Evolutionary conservation across 1,140 invertebrate genomes (phyloP).

Genomic region (Drosophila virilis): DNA sequence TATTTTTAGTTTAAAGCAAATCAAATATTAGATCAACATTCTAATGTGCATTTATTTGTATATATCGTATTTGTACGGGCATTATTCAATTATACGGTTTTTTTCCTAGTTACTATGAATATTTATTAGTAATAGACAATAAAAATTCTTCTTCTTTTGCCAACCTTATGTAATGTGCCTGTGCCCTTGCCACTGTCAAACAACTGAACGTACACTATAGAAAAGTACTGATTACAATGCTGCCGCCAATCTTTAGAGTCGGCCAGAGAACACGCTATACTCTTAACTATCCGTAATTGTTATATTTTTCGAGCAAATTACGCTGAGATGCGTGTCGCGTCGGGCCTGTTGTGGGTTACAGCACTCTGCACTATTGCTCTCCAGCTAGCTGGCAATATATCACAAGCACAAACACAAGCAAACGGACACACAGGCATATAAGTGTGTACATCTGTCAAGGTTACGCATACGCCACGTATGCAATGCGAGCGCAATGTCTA

Average conservation of each 20-base stretch:
- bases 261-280: slow-evolving; percentile 44
- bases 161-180: slow-evolving; percentile 4
- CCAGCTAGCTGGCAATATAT: slow-evolving; percentile 55
- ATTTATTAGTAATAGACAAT: background rate
- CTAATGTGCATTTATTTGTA: background rate
- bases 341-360: slow-evolving; percentile 22
- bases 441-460: slow-evolving; percentile 61
- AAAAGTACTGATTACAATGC: slow-evolving; percentile 33
- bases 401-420: slow-evolving; percentile 10
- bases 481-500: slow-evolving; percentile 73
- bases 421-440: background rate
- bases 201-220: background rate
- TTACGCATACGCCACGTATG: slow-evolving; percentile 79
- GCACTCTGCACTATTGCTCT: slow-evolving; percentile 43
- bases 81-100: background rate
- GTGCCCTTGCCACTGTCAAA: slow-evolving; percentile 6
- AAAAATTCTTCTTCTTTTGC: slow-evolving; percentile 3
- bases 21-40: too few relatives aligned
- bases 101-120: background rate
- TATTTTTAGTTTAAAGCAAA: too few relatives aligned
- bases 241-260: slow-evolving; percentile 20
- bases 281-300: slow-evolving; percentile 75
- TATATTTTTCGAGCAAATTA: slow-evolving; percentile 69
- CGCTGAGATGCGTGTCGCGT: slow-evolving; percentile 58
- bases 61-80: background rate